Percentiles rank a stretch among this genome's conserved stretches.
Evolutionary conservation across 1,140 invertebrate genomes (phyloP).

Genomic region (Calycopis cecrops): DNA sequence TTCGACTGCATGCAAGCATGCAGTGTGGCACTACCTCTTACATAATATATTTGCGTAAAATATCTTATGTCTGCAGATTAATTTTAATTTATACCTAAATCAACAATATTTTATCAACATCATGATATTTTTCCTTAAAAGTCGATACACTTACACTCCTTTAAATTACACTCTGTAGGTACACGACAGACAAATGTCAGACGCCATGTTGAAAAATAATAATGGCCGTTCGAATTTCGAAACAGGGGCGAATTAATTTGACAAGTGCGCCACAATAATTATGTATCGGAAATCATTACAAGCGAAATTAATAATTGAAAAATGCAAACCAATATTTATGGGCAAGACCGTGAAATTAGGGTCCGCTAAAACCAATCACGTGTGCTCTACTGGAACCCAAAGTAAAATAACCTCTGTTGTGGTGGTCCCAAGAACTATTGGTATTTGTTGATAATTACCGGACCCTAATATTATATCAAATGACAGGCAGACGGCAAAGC

Average conservation of each 20-base stretch:
- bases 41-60: too few species aligned
- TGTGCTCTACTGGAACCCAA: background rate
- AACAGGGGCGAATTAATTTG: constrained; percentile 18
- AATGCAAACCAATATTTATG: constrained; percentile 35
- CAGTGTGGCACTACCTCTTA: too few species aligned
- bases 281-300: constrained; percentile 42
- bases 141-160: too few species aligned
- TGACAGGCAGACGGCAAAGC: constrained; percentile 11
- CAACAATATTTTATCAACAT: too few species aligned
- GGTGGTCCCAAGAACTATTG: background rate
- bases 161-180: too few species aligned
- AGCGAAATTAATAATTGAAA: constrained; percentile 41
- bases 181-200: constrained; percentile 1
- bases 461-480: background rate
- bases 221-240: constrained; percentile 11
- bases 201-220: constrained; percentile 1
- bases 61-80: too few species aligned
- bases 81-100: too few species aligned
- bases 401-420: background rate
- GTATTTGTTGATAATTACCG: background rate
- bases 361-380: constrained; percentile 3
- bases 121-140: background rate
- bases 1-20: too few species aligned
- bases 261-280: constrained; percentile 18
- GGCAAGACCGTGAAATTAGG: constrained; percentile 39